Evolutionary conservation across 2,888 invertebrate species (phyloP).

Genomic region (Oegoconia quadripuncta): DNA sequence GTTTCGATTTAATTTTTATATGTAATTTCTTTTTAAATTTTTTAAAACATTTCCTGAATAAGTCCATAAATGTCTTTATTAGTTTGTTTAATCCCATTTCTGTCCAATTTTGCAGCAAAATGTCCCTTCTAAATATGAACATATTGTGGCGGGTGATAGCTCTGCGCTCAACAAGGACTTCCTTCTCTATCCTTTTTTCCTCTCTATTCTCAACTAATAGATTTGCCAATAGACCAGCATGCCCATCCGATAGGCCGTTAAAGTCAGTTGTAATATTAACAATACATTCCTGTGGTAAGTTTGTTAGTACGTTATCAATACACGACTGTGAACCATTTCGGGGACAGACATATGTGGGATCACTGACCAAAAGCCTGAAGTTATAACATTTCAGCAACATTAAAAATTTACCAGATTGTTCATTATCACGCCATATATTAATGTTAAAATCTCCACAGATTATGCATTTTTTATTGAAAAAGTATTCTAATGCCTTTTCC

Average conservation of each 20-base stretch:
- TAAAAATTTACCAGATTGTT: slow-evolving; percentile 4
- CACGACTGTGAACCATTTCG: slow-evolving; percentile 2
- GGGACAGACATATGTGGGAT: slow-evolving; percentile 1
- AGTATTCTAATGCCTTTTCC: slow-evolving; percentile 11
- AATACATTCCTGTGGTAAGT: background rate
- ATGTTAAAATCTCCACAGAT: slow-evolving; percentile 11
- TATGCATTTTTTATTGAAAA: slow-evolving; percentile 12
- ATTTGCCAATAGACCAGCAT: slow-evolving; percentile 3
- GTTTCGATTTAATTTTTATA: background rate
- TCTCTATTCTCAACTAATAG: background rate
- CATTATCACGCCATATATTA: slow-evolving; percentile 3
- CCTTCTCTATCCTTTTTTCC: background rate
- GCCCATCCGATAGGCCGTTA: slow-evolving; percentile 11
- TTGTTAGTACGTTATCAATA: slow-evolving; percentile 10
- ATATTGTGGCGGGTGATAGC: background rate
- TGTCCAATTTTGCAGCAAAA: background rate
- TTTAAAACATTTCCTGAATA: background rate
- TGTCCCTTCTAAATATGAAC: slow-evolving; percentile 1
- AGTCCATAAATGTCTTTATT: background rate
- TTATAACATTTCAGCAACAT: slow-evolving; percentile 6
- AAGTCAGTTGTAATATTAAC: background rate
- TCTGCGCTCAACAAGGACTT: background rate
- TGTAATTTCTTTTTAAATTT: slow-evolving; percentile 2
- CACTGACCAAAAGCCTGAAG: slow-evolving; percentile 2
- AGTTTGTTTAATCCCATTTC: slow-evolving; percentile 1